phyloP scores from a whole-genome alignment of 2,113 vertebrate genomes.

The Eulemur rufifrons region DNA sequence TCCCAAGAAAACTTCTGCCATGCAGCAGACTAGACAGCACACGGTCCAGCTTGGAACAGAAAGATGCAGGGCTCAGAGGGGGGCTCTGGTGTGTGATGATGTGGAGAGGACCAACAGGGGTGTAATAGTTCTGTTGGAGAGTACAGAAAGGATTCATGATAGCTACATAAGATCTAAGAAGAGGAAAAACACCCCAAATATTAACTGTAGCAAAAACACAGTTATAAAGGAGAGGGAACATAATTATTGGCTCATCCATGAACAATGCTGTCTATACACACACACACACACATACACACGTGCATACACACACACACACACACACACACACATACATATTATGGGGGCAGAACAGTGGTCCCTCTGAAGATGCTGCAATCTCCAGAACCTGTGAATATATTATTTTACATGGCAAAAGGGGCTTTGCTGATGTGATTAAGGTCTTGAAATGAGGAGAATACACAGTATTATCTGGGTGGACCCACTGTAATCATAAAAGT shows the following conservation, averaged over 20 bases:
- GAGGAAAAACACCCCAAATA: neutral
- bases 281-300: rapidly evolving
- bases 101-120: neutral
- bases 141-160: neutral
- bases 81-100: neutral
- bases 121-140: neutral
- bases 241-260: neutral
- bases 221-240: neutral
- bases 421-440: neutral
- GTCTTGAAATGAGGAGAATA: neutral
- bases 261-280: neutral
- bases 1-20: neutral
- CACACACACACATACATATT: no score
- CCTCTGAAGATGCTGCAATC: neutral
- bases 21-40: neutral
- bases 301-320: no score
- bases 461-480: neutral
- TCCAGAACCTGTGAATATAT: neutral
- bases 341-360: neutral
- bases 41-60: neutral
- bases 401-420: neutral
- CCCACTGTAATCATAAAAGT: neutral
- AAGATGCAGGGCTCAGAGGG: neutral
- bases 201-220: neutral
- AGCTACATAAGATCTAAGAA: neutral